Conservation (phyloP, 2,888 invertebrate species). For the Xestia sexstrigata region DNA sequence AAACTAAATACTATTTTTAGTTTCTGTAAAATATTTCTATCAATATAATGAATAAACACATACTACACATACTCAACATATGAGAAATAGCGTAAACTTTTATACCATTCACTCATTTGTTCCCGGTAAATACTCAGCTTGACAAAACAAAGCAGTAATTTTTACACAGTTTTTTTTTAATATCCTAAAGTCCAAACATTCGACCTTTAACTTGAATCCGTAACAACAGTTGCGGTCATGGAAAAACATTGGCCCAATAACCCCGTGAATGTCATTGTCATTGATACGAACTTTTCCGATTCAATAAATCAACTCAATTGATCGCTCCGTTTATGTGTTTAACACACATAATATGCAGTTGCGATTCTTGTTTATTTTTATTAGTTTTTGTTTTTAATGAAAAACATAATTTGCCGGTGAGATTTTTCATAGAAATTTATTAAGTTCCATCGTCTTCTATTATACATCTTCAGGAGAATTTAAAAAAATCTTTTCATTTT, state of each 20-base stretch:
- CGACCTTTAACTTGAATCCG: slow-evolving; percentile 24
- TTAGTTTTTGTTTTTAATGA: not conserved
- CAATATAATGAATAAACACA: too few relatives aligned
- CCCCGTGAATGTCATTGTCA: slow-evolving; percentile 47
- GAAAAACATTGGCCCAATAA: slow-evolving; percentile 38
- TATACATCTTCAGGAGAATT: not conserved
- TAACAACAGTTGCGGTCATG: slow-evolving; percentile 38
- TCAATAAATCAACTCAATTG: slow-evolving; percentile 1
- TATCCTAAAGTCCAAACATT: not conserved
- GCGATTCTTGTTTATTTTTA: not conserved
- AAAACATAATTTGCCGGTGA: not conserved
- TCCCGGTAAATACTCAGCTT: not conserved
- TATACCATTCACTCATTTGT: not conserved
- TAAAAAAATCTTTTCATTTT: not conserved
- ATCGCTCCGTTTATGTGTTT: not conserved
- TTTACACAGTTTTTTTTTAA: not conserved
- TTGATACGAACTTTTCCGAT: slow-evolving; percentile 11
- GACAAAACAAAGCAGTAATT: not conserved
- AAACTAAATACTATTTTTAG: too few relatives aligned
- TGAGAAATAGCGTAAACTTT: not conserved
- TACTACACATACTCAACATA: too few relatives aligned
- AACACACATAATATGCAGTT: not conserved
- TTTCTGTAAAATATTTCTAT: too few relatives aligned
- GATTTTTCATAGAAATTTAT: not conserved
- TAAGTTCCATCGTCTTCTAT: not conserved